Percentiles rank a stretch among this genome's conserved stretches.
Conservation (phyloP, 2,113 vertebrate species). For the Emydocephalus ijimae region DNA sequence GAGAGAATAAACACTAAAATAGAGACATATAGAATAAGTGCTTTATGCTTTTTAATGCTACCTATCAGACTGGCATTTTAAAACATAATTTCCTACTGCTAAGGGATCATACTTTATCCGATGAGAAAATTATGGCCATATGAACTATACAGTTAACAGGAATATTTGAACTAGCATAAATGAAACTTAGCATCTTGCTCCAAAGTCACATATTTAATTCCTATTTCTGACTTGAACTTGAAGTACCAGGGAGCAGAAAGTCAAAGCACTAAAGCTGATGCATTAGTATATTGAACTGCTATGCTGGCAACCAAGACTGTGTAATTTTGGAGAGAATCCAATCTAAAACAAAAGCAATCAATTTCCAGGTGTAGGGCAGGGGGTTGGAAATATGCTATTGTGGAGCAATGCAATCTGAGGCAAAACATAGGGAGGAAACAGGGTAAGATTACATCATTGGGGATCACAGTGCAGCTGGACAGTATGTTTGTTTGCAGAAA, state of each 20-base stretch:
- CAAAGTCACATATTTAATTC: slow-evolving; percentile 20
- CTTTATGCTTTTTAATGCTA: neutral
- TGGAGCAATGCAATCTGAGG: slow-evolving; percentile 27
- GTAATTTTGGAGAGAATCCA: slow-evolving; percentile 32
- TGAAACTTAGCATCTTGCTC: slow-evolving; percentile 3
- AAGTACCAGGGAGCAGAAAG: slow-evolving; percentile 38
- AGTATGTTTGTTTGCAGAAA: slow-evolving; percentile 12
- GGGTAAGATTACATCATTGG: slow-evolving; percentile 13
- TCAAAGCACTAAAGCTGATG: slow-evolving; percentile 25
- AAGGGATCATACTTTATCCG: neutral
- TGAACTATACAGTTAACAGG: neutral
- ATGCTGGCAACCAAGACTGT: slow-evolving; percentile 28
- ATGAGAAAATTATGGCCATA: neutral
- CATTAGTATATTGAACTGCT: slow-evolving; percentile 40
- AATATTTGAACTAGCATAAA: neutral
- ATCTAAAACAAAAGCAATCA: slow-evolving; percentile 39
- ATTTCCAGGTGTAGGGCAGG: slow-evolving; percentile 42
- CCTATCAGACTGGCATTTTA: neutral
- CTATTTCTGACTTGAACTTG: slow-evolving; percentile 29
- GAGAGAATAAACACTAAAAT: neutral
- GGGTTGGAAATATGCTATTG: slow-evolving; percentile 14
- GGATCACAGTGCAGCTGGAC: slow-evolving; percentile 21
- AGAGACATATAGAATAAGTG: neutral
- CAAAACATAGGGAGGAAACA: slow-evolving; percentile 29
- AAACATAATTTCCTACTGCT: neutral